Percentiles rank a stretch among this genome's conserved stretches.
Conservation (phyloP, 37 sponge, comb jelly and placozoan genomes). For the Agelas oroides region DNA sequence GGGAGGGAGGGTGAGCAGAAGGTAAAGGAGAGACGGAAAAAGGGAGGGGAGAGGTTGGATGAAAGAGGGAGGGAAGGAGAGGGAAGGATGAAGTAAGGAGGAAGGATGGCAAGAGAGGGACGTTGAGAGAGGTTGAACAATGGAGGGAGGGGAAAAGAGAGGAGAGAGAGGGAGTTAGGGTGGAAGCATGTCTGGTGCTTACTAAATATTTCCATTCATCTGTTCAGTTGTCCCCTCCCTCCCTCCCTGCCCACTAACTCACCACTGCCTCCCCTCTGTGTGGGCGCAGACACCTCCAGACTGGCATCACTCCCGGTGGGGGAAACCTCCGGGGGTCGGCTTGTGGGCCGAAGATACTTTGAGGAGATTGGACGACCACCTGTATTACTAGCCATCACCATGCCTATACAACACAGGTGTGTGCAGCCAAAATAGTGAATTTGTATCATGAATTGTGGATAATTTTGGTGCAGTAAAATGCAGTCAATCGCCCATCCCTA, state of each 20-base stretch:
- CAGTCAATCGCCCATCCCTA: too few relatives aligned
- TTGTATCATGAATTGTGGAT: too few relatives aligned
- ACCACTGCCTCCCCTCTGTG: too few relatives aligned
- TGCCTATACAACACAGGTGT: conserved; percentile 11
- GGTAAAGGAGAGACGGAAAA: neutral
- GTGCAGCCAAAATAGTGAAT: too few relatives aligned
- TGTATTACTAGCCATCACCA: conserved; percentile 43
- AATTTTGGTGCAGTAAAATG: too few relatives aligned
- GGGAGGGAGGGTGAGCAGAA: neutral
- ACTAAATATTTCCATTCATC: too few relatives aligned
- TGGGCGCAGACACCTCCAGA: neutral
- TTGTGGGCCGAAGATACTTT: conserved; percentile 38
- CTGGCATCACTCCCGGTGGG: neutral
- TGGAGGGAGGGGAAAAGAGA: neutral
- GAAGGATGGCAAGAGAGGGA: neutral
- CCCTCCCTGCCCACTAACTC: too few relatives aligned
- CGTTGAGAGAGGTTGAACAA: too few relatives aligned
- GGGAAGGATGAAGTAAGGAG: neutral
- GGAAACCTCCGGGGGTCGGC: conserved; percentile 5
- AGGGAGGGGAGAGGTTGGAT: neutral
- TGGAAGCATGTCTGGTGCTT: too few relatives aligned
- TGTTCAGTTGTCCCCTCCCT: too few relatives aligned
- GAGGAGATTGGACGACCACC: conserved; percentile 60
- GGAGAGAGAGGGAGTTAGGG: neutral
- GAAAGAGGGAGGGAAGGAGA: neutral